These are phyloP conservation scores for Electrophaes corylata DNA, from an alignment of 2,888 invertebrate genomes.

Conservation along the genomic window DNA sequence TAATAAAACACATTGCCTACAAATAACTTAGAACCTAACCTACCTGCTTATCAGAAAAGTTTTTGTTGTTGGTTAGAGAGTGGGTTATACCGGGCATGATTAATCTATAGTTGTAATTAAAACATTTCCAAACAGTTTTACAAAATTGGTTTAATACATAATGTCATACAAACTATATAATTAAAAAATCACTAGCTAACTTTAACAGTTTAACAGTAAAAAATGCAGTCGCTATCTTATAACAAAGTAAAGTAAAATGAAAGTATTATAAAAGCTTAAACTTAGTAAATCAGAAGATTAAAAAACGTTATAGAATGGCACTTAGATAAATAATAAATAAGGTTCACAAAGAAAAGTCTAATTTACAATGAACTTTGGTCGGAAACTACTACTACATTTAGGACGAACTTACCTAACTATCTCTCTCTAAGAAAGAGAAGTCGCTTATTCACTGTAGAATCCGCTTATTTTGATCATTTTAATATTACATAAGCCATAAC, in stretches of 20 bases:
- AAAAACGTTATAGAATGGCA: conserved; percentile 52
- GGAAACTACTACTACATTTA: conserved; percentile 78
- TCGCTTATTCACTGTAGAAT: conserved; percentile 2
- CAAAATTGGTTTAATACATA: conserved; percentile 30
- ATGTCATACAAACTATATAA: conserved; percentile 33
- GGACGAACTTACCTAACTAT: conserved; percentile 49
- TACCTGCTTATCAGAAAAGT: too few species aligned
- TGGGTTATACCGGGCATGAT: too few species aligned
- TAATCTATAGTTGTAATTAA: too few species aligned
- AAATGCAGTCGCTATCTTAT: conserved; percentile 28
- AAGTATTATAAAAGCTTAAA: conserved; percentile 22
- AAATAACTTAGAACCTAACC: background rate
- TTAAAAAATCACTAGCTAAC: conserved; percentile 62
- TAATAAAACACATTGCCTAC: too few species aligned
- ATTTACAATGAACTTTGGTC: conserved; percentile 78
- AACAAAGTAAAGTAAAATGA: conserved; percentile 18
- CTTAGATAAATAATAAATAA: conserved; percentile 59
- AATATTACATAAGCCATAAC: background rate
- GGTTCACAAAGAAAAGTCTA: conserved; percentile 47
- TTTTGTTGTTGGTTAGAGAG: too few species aligned
- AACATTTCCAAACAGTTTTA: conserved; percentile 1
- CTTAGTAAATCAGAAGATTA: conserved; percentile 23
- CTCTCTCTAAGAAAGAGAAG: conserved; percentile 24
- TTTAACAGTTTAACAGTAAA: conserved; percentile 32
- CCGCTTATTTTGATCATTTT: background rate